These are phyloP conservation scores for Lagopus muta DNA, from an alignment of 2,113 vertebrate species.

Conservation along the genomic window DNA sequence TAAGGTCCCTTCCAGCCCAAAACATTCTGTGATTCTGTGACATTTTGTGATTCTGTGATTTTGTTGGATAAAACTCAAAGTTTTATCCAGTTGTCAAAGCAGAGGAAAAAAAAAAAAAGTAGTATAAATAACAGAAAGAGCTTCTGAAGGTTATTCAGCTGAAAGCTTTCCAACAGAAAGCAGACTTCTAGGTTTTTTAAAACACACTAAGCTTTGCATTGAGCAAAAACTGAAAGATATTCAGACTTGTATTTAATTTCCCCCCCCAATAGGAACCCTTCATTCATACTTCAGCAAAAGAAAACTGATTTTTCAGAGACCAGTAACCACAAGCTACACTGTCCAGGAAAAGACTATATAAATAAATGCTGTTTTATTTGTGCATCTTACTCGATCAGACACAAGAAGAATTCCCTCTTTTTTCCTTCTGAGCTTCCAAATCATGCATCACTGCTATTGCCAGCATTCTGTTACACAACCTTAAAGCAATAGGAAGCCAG, in stretches of 20 bases:
- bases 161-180: neutral
- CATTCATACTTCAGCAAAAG: neutral
- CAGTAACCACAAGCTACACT: neutral
- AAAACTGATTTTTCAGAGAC: neutral
- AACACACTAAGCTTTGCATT: neutral
- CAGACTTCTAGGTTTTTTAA: neutral
- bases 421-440: neutral
- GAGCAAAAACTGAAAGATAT: neutral
- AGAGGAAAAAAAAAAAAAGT: neutral
- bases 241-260: neutral
- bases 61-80: no score
- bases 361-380: neutral
- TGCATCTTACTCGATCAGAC: neutral
- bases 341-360: neutral
- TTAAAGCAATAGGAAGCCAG: neutral
- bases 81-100: neutral
- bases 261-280: neutral
- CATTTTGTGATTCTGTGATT: no score
- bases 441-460: neutral
- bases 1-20: neutral
- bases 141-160: neutral
- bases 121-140: neutral
- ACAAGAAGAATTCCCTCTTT: neutral
- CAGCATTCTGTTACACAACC: rapidly evolving
- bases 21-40: neutral